Evolutionary conservation across 2,113 vertebrate genomes (phyloP).

Genomic region (Eudyptes chrysolophus): DNA sequence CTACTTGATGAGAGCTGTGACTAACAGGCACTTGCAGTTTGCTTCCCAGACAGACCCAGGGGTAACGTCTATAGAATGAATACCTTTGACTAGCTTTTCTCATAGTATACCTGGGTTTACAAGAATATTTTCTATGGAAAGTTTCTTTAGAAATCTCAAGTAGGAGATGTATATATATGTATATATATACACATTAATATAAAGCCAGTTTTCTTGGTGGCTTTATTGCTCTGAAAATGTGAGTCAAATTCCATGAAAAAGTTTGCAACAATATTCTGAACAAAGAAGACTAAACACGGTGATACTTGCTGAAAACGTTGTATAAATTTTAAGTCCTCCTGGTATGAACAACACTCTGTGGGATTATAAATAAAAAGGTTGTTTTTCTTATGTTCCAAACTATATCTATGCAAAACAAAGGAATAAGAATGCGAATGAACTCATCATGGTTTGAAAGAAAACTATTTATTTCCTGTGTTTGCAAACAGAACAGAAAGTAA

Average conservation of each 20-base stretch:
- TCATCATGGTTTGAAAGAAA: background rate
- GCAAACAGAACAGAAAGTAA: background rate
- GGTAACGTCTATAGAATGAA: background rate
- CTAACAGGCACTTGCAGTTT: background rate
- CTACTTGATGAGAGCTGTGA: background rate
- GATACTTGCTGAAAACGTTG: background rate
- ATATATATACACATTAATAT: background rate
- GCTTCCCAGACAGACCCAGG: background rate
- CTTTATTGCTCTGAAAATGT: background rate
- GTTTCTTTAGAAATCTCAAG: background rate
- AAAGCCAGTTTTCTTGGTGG: background rate
- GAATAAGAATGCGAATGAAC: background rate
- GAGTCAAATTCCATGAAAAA: background rate
- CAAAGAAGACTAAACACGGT: background rate
- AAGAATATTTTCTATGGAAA: background rate
- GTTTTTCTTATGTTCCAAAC: conserved; percentile 15
- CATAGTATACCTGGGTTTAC: background rate
- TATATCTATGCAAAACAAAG: background rate
- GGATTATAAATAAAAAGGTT: background rate
- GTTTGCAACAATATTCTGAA: background rate
- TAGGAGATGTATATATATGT: background rate
- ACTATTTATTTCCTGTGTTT: background rate
- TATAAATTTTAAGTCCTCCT: conserved; percentile 14
- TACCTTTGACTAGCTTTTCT: background rate
- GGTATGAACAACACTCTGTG: background rate